Conservation (phyloP, 2,888 invertebrate species). For the Alcis repandata region DNA sequence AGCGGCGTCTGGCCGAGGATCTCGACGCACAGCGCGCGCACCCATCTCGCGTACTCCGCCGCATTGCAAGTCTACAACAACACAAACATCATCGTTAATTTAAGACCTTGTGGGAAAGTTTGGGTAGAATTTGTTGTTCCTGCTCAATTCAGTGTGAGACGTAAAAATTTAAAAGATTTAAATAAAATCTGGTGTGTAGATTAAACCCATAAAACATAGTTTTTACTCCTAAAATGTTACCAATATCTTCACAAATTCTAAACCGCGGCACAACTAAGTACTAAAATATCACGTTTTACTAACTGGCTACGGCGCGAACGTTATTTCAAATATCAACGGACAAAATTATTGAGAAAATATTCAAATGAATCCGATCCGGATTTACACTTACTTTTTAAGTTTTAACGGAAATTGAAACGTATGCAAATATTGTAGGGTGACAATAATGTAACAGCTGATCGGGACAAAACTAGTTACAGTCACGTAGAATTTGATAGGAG, state of each 20-base stretch:
- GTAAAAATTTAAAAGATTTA: no score
- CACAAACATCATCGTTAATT: constrained; percentile 45
- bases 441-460: constrained; percentile 62
- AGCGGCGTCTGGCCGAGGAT: constrained; percentile 91
- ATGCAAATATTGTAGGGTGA: constrained; percentile 58
- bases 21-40: constrained; percentile 91
- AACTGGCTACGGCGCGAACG: constrained; percentile 13
- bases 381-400: constrained; percentile 50
- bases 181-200: no score
- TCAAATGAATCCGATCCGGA: constrained; percentile 51
- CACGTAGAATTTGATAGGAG: constrained; percentile 60
- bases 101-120: constrained; percentile 21
- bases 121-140: background rate
- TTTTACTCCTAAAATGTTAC: no score
- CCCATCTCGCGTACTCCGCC: constrained; percentile 91
- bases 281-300: background rate
- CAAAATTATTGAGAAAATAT: constrained; percentile 54
- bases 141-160: background rate
- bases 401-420: constrained; percentile 50
- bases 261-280: background rate
- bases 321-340: constrained; percentile 39
- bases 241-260: no score
- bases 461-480: constrained; percentile 65
- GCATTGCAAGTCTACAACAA: constrained; percentile 90
- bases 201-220: no score